phyloP scores from a whole-genome alignment of 2,888 invertebrate genomes.

The Cantharis rufa region DNA sequence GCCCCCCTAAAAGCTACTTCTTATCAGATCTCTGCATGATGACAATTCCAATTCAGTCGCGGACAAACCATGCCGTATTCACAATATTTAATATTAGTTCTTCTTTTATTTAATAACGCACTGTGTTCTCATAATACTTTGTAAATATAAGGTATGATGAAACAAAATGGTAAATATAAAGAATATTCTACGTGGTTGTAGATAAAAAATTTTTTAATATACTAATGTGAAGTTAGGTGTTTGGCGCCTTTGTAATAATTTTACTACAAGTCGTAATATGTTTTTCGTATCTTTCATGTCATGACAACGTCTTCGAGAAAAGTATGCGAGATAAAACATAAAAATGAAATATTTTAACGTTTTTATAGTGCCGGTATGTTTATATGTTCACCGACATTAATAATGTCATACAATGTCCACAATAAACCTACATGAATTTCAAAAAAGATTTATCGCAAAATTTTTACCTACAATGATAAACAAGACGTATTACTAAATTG shows the following conservation, averaged over 20 bases:
- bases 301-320: conserved; percentile 45
- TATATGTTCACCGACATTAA: conserved; percentile 28
- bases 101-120: neutral
- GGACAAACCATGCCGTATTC: conserved; percentile 34
- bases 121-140: conserved; percentile 7
- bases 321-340: conserved; percentile 50
- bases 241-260: conserved; percentile 53
- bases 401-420: conserved; percentile 22
- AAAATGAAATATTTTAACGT: conserved; percentile 48
- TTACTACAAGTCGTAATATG: conserved; percentile 48
- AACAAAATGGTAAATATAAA: conserved; percentile 6
- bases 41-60: conserved; percentile 55
- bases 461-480: conserved; percentile 2
- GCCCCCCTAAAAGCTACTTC: conserved; percentile 52
- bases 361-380: conserved; percentile 32
- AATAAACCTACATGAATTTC: conserved; percentile 2
- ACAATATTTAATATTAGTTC: conserved; percentile 15
- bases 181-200: conserved; percentile 16
- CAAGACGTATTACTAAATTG: neutral
- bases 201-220: conserved; percentile 42
- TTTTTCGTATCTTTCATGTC: conserved; percentile 48
- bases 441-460: conserved; percentile 2
- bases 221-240: conserved; percentile 47
- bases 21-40: conserved; percentile 58
- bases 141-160: conserved; percentile 8